These are phyloP conservation scores for Artibeus lituratus DNA, from an alignment of 2,797 vertebrate species.

Conservation along the genomic window DNA sequence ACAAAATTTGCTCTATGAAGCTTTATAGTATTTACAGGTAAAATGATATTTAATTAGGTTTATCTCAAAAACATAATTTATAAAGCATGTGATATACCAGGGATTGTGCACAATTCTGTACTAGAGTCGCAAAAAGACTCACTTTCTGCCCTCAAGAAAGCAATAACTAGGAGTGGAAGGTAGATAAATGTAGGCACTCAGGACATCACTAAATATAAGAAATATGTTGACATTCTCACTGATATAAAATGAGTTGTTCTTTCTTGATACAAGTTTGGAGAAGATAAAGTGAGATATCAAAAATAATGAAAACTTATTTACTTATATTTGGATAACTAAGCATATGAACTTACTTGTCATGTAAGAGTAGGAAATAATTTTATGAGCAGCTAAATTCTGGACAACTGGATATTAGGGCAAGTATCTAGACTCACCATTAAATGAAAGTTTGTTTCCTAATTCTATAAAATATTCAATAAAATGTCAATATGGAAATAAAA, in stretches of 20 bases:
- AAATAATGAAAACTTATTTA: slow-evolving; percentile 10
- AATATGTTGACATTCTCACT: not conserved
- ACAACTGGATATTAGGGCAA: not conserved
- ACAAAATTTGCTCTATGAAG: not conserved
- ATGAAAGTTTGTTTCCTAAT: not conserved
- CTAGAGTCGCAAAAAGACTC: not conserved
- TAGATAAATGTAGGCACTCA: not conserved
- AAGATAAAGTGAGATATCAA: not conserved
- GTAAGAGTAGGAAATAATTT: not conserved
- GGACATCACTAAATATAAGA: not conserved
- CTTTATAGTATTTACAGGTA: not conserved
- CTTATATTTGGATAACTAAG: slow-evolving; percentile 17
- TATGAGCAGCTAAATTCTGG: not conserved
- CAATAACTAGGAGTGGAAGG: not conserved
- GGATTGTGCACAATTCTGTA: not conserved
- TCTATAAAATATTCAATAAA: not conserved
- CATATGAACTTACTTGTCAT: not conserved
- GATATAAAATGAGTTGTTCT: not conserved
- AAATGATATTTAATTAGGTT: not conserved
- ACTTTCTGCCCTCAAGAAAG: not conserved
- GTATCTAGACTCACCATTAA: not conserved
- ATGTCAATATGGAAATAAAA: not conserved
- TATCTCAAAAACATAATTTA: not conserved
- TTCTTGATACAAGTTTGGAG: not conserved
- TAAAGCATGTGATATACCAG: not conserved